These are phyloP conservation scores for Branchipolynoe longqiensis DNA, from an alignment of 2,888 invertebrate species.

Conservation along the genomic window DNA sequence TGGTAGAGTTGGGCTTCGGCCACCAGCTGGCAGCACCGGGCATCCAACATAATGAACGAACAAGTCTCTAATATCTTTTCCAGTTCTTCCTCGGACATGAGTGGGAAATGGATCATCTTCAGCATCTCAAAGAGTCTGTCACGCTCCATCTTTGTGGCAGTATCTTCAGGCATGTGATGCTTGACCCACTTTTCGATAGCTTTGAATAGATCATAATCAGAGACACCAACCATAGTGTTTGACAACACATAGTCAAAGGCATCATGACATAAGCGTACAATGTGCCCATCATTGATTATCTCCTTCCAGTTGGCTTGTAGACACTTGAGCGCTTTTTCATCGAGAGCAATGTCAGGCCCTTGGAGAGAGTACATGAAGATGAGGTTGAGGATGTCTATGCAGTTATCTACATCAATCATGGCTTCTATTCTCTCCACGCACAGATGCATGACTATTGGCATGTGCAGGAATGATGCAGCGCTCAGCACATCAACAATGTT, in stretches of 20 bases:
- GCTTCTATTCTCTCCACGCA: slow-evolving; percentile 78
- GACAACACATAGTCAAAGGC: slow-evolving; percentile 25
- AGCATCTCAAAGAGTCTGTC: slow-evolving; percentile 18
- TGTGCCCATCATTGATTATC: slow-evolving; percentile 16
- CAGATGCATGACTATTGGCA: slow-evolving; percentile 78
- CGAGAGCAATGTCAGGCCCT: slow-evolving; percentile 70
- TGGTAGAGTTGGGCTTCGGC: slow-evolving; percentile 34
- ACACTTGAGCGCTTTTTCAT: slow-evolving; percentile 76
- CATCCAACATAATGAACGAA: slow-evolving; percentile 31
- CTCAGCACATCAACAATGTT: slow-evolving; percentile 79
- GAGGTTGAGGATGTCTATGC: slow-evolving; percentile 80
- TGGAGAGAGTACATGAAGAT: slow-evolving; percentile 78
- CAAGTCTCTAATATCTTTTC: slow-evolving; percentile 16
- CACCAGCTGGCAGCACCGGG: slow-evolving; percentile 1
- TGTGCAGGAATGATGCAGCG: slow-evolving; percentile 79
- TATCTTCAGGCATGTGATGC: background rate
- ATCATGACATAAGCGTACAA: slow-evolving; percentile 26
- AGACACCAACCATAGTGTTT: slow-evolving; percentile 20
- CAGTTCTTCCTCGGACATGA: slow-evolving; percentile 11
- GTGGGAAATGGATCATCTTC: slow-evolving; percentile 30
- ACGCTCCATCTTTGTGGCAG: background rate
- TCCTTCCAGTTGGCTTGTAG: slow-evolving; percentile 67
- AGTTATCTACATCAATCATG: slow-evolving; percentile 78
- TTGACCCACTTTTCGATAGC: slow-evolving; percentile 31
- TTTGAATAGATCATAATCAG: slow-evolving; percentile 27